Base-by-base conservation (phyloP, 2,797 vertebrate species). In the Propithecus deckenii region DNA sequence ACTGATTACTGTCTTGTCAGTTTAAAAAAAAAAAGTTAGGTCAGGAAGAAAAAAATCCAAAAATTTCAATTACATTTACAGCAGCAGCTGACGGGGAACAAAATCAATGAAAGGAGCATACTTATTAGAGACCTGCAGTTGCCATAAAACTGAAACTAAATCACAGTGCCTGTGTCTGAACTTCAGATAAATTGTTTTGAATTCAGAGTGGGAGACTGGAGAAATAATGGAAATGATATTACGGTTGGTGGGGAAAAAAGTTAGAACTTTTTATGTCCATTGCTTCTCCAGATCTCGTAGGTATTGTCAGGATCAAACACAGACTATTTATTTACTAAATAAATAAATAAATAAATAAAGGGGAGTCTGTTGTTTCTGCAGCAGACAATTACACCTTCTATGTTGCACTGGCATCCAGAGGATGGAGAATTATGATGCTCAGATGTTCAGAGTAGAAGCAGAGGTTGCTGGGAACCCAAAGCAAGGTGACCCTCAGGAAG, bases 101-200 rank as follows among this genome's bases (percentile, higher is more conserved):
- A 98, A 99, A 99, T 99, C 99, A 99, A 98, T 99, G 98, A 98
- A 98, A 98, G 98, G 95, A 98, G 98, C 97, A 98, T 98, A 98
- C 98, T 98, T 99, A 99, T 99, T 99, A 98, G 98, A 98, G 98
- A 98, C 98, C 98, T 98, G 94, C 95, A 98, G 98, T 98, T 98
- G 98, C 98, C 98, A 98, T 98, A 99, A 99, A 99, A 98, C 98
- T 98, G 98, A 99, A 98, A 98, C 98, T 99, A 99, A 99, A 99
- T 99, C 99, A 98, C 98, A 98, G 76, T 98, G 98, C 98, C 99
- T 98, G 98, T 98, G 98, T 98, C 98, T 99, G 98, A 99, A 98
- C 98, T 98, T 98, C 98, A 99, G 98, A 99, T 98, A 99, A 99
- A 99, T 99, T 98, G 97, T 98, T 98, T 98, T 98, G 98, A 98